phyloP scores from a whole-genome alignment of 2,797 vertebrate species.

The Gymnodraco acuticeps region DNA sequence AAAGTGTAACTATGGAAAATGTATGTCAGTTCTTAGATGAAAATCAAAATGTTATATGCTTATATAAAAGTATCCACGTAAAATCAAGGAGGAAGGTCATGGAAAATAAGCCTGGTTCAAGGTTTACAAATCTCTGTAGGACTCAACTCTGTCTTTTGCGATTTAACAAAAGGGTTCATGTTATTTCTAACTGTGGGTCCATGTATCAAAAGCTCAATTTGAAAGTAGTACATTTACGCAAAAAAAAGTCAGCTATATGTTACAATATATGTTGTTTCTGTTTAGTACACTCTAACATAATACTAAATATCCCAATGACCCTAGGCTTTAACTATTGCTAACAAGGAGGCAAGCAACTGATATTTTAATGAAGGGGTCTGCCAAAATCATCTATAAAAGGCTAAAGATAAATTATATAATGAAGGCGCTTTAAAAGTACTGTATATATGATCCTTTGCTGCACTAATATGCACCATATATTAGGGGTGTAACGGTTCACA shows the following conservation, averaged over 20 bases:
- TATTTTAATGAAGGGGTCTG: constrained; percentile 29
- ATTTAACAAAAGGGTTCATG: constrained; percentile 18
- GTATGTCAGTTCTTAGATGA: constrained; percentile 37
- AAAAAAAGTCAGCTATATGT: constrained; percentile 23
- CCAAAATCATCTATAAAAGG: constrained; percentile 34
- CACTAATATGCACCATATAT: neutral
- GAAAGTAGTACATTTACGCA: constrained; percentile 21
- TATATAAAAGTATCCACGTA: constrained; percentile 35
- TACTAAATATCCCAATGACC: constrained; percentile 19
- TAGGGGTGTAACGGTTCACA: too few species aligned
- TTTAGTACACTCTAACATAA: constrained; percentile 21
- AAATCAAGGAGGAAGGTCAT: constrained; percentile 45
- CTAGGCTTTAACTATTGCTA: constrained; percentile 34
- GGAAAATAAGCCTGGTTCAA: constrained; percentile 39
- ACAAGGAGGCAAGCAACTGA: constrained; percentile 4
- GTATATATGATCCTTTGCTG: neutral
- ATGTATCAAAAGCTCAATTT: constrained; percentile 25
- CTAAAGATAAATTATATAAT: constrained; percentile 14
- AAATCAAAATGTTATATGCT: constrained; percentile 34
- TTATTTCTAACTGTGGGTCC: constrained; percentile 6
- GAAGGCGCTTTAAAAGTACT: neutral
- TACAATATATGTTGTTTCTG: constrained; percentile 36
- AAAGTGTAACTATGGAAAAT: constrained; percentile 34
- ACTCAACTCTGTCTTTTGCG: neutral
- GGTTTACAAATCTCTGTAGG: constrained; percentile 33